Percentiles rank a stretch among this genome's conserved stretches.
These are phyloP conservation scores for Microtus oregoni DNA, from an alignment of 2,113 vertebrate species.

Conservation along the genomic window DNA sequence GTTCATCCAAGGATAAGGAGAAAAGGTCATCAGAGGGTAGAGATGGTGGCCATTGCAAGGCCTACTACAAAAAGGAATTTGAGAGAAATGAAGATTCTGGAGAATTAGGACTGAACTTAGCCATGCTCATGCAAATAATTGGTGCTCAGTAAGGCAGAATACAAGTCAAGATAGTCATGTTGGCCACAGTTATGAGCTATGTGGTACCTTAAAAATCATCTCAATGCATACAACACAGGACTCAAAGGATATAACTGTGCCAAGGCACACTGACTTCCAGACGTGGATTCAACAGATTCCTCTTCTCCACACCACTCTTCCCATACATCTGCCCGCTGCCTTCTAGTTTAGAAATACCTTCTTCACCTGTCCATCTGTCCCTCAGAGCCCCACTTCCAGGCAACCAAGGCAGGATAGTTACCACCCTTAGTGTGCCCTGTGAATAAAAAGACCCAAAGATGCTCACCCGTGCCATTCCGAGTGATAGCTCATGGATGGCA, in stretches of 20 bases:
- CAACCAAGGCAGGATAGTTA: not conserved
- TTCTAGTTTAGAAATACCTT: not conserved
- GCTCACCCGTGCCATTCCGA: not conserved
- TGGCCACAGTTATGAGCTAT: not conserved
- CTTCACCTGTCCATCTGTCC: not conserved
- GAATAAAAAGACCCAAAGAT: not conserved
- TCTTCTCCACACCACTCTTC: not conserved
- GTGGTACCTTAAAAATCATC: constrained; percentile 7
- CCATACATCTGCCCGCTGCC: not conserved
- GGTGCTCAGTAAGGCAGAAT: constrained; percentile 1
- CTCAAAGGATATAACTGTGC: not conserved
- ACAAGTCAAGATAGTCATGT: not conserved
- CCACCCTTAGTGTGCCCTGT: not conserved
- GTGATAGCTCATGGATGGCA: not conserved
- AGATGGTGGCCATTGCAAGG: not conserved
- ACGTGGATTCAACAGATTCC: not conserved
- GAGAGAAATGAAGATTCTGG: constrained; percentile 2
- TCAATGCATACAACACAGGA: not conserved
- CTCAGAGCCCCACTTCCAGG: not conserved
- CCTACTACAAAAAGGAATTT: not conserved
- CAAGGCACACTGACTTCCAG: not conserved
- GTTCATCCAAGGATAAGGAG: constrained; percentile 41
- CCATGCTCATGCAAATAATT: not conserved
- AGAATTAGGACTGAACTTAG: not conserved
- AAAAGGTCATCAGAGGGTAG: constrained; percentile 5